Conservation (phyloP, 2,888 invertebrate species). For the Drosophila algonquin region DNA sequence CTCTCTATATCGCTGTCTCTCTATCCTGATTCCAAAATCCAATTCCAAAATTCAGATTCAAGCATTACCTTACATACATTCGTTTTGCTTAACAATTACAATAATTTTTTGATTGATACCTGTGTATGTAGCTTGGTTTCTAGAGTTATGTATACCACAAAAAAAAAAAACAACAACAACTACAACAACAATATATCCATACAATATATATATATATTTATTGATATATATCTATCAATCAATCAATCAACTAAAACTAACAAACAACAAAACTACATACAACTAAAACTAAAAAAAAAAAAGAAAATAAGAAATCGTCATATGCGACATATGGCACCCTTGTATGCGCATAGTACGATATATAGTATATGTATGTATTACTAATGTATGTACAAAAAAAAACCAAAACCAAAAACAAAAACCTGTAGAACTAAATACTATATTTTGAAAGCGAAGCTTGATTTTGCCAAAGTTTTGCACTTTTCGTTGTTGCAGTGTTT, state of each 20-base stretch:
- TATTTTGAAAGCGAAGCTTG: constrained; percentile 38
- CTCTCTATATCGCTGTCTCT: neutral
- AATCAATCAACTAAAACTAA: neutral
- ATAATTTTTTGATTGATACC: constrained; percentile 27
- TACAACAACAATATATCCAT: neutral
- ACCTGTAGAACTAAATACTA: constrained; percentile 35
- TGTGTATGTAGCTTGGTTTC: constrained; percentile 51
- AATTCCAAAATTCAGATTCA: constrained; percentile 22
- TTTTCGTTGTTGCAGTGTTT: constrained; percentile 52
- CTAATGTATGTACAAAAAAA: constrained; percentile 37
- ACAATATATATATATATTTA: constrained; percentile 4
- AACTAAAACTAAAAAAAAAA: neutral
- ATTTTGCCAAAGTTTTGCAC: constrained; percentile 48
- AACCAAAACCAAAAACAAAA: neutral
- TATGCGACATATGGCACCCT: constrained; percentile 8
- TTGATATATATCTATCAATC: constrained; percentile 2
- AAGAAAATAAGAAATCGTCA: constrained; percentile 4
- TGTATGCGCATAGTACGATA: neutral
- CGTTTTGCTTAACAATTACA: constrained; percentile 35
- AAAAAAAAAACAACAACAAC: constrained; percentile 6
- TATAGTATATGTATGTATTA: constrained; percentile 35
- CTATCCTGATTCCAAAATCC: neutral
- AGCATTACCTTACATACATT: constrained; percentile 36
- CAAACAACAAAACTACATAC: constrained; percentile 11
- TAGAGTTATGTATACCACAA: constrained; percentile 27